These are phyloP conservation scores for Pemphigus obesinymphae DNA, from an alignment of 1,140 invertebrate genomes.

Conservation along the genomic window DNA sequence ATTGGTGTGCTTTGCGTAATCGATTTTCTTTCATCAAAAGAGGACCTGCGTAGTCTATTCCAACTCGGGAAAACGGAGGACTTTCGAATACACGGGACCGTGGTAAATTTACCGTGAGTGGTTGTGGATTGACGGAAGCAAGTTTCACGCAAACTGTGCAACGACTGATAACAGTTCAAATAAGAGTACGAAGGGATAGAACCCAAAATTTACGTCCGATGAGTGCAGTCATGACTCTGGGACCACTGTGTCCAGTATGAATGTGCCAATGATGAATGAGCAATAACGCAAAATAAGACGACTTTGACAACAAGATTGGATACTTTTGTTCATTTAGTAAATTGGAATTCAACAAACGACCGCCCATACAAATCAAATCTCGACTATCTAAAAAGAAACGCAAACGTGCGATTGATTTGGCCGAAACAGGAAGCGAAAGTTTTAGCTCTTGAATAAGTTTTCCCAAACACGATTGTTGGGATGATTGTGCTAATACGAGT, in stretches of 20 bases:
- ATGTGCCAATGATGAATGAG: background rate
- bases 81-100: background rate
- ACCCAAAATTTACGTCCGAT: background rate
- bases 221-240: background rate
- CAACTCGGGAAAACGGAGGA: background rate
- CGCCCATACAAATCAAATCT: no score
- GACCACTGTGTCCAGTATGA: background rate
- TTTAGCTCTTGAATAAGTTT: no score
- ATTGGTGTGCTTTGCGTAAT: background rate
- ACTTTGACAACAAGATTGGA: background rate
- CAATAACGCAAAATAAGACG: background rate
- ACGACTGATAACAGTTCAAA: no score
- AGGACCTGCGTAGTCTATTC: constrained; percentile 46
- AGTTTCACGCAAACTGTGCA: background rate
- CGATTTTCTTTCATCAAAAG: background rate
- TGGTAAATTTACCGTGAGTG: constrained; percentile 46
- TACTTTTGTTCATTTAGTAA: background rate
- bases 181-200: background rate
- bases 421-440: no score
- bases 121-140: constrained; percentile 26
- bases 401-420: no score
- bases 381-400: no score
- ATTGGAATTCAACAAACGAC: no score
- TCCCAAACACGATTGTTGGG: no score
- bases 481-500: no score